phyloP scores from a whole-genome alignment of 2,797 vertebrate species.

The Malurus leucopterus region DNA sequence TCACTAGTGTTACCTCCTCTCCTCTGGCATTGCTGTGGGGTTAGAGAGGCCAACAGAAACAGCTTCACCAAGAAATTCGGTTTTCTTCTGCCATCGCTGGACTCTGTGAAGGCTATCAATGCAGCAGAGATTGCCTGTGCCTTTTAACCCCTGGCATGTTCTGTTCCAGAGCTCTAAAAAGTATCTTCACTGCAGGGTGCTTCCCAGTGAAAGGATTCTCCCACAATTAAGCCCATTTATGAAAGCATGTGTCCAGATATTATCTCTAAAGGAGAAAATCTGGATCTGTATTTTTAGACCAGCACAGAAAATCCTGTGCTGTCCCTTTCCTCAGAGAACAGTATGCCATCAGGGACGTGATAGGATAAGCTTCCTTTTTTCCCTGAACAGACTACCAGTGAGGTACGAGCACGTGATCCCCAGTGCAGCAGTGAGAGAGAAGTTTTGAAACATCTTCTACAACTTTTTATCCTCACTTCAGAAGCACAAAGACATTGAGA shows the following conservation, averaged over 20 bases:
- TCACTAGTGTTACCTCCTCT: neutral
- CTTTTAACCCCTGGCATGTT: neutral
- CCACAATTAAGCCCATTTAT: neutral
- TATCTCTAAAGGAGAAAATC: neutral
- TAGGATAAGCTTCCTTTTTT: neutral
- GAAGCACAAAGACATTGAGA: neutral
- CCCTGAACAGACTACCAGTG: neutral
- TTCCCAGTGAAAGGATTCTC: slow-evolving; percentile 3
- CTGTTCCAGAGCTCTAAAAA: neutral
- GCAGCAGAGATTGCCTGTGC: neutral
- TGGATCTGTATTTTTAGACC: slow-evolving; percentile 23
- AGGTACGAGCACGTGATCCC: neutral
- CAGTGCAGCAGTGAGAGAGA: neutral
- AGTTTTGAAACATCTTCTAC: neutral
- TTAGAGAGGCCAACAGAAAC: neutral
- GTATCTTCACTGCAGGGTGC: neutral
- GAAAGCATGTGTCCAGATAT: neutral
- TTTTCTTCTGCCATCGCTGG: neutral
- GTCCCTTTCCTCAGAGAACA: neutral
- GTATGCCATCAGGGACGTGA: neutral
- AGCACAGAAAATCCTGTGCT: neutral
- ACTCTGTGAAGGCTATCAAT: neutral
- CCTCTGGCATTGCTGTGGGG: neutral
- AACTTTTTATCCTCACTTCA: neutral
- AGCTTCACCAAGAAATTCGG: neutral